Evolutionary conservation across 2,797 vertebrate genomes (phyloP), one percentile per base, ranked within the genome.

Genomic region (Dermochelys coriacea): DNA sequence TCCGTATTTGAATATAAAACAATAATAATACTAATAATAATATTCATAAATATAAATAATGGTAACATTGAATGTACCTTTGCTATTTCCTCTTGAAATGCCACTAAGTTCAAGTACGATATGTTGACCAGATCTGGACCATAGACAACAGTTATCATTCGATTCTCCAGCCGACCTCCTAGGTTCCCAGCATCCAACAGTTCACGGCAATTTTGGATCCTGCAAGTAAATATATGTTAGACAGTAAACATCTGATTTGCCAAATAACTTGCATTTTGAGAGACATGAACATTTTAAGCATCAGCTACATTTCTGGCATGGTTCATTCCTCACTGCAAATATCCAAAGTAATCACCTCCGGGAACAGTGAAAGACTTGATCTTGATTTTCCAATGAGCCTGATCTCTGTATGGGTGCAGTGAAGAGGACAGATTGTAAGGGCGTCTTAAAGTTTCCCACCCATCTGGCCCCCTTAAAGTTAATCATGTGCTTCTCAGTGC

Each of bases 121-220:
- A 99, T 99, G 97, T 99, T 99, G 90, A 99, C 99, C 97, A 99
- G 98, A 97, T 99, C 99, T 1, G 98, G 98, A 18, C 99, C 99
- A 5, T 99, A 99, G 59, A 99, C 99, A 89, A 99, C 99, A 0
- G 99, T 99, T 95, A 99, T 97, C 99, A 99, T 99, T 87, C 99
- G 98, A 95, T 98, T 99, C 96, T 99, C 99, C 97, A 99, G 98
- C 82, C 99, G 99, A 27, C 99, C 99, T 61, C 97, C 98, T 3
- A 98, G 92, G 4, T 98, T 99, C 59, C 98, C 99, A 85, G 98
- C 98, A n/a, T 99, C 99, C 98, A 99, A 96, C 47, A 99, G 98
- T 94, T 99, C 99, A 0, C 99, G 99, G 99, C 94, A 99, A 98
- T 95, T 99, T 99, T 1, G 98, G 98, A 87, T 99, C 99, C 99